A percentile compares a stretch with the other conserved stretches of the same genome.
Evolutionary conservation across 1,140 invertebrate species (phyloP).

Genomic region (Sitobion miscanthi): DNA sequence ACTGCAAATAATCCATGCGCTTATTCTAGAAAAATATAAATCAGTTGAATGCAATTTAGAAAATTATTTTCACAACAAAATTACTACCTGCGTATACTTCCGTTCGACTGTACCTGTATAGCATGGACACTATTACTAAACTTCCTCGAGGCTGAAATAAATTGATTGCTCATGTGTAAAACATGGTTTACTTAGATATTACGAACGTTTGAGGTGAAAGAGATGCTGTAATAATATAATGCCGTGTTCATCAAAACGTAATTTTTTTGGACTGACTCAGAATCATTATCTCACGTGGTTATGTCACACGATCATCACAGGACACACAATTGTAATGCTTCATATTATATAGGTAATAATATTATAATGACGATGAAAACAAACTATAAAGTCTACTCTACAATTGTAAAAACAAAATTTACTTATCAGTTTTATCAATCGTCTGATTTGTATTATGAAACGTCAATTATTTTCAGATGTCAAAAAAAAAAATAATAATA

Average conservation of each 20-base stretch:
- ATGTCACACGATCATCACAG: constrained; percentile 41
- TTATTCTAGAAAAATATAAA: neutral
- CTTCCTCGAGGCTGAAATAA: constrained; percentile 8
- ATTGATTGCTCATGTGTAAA: constrained; percentile 43
- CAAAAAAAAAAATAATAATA: neutral
- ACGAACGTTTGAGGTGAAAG: constrained; percentile 43
- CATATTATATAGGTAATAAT: too few species aligned
- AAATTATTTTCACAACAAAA: neutral
- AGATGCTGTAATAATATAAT: constrained; percentile 50
- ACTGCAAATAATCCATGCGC: neutral
- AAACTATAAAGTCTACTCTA: neutral
- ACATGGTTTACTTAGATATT: constrained; percentile 36
- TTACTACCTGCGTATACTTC: neutral
- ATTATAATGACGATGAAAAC: neutral
- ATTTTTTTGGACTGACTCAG: neutral
- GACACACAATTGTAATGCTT: neutral
- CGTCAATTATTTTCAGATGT: neutral
- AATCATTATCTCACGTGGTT: constrained; percentile 21
- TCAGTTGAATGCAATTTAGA: neutral
- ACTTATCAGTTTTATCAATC: neutral
- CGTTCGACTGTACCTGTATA: neutral
- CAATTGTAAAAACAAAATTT: neutral
- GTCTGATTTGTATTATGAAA: neutral
- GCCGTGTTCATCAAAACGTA: constrained; percentile 31
- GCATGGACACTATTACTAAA: neutral